A percentile compares a stretch with the other conserved stretches of the same genome.
These are phyloP conservation scores for Sesamia nonagrioides DNA, from an alignment of 1,140 invertebrate genomes.

Conservation along the genomic window DNA sequence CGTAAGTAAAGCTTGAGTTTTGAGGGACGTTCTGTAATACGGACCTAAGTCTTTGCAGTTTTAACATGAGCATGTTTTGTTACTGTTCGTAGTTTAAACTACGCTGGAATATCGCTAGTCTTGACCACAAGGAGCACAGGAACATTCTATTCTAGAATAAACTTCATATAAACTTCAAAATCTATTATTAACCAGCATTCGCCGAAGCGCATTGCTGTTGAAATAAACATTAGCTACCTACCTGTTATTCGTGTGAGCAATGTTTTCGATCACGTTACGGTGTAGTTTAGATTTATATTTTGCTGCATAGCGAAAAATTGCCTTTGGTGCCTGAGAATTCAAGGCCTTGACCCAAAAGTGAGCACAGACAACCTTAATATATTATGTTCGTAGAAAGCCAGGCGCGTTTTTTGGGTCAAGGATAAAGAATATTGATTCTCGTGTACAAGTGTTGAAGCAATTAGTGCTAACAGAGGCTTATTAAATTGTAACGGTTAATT, in stretches of 20 bases:
- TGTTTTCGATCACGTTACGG: not conserved
- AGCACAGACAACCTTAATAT: not conserved
- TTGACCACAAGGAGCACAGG: not conserved
- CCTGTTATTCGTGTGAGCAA: not conserved
- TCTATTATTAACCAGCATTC: slow-evolving; percentile 2
- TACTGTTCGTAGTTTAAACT: too few species aligned
- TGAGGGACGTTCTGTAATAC: too few species aligned
- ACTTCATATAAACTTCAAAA: not conserved
- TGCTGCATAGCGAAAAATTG: slow-evolving; percentile 1
- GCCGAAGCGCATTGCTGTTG: not conserved
- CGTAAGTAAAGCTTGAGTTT: too few species aligned
- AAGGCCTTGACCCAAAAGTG: slow-evolving; percentile 25
- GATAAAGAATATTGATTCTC: slow-evolving; percentile 17
- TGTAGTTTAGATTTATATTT: not conserved
- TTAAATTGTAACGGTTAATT: not conserved
- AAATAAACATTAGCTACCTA: not conserved
- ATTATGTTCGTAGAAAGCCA: slow-evolving; percentile 16
- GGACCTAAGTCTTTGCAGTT: too few species aligned
- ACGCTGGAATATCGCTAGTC: too few species aligned
- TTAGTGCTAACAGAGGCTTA: not conserved
- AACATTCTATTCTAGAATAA: not conserved
- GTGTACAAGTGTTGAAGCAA: not conserved
- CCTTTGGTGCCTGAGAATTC: not conserved
- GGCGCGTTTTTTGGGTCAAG: slow-evolving; percentile 26
- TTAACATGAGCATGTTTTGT: too few species aligned